Evolutionary conservation across 2,888 invertebrate genomes (phyloP), one percentile per base, ranked within the genome.

Genomic region (Halictus ligatus): DNA sequence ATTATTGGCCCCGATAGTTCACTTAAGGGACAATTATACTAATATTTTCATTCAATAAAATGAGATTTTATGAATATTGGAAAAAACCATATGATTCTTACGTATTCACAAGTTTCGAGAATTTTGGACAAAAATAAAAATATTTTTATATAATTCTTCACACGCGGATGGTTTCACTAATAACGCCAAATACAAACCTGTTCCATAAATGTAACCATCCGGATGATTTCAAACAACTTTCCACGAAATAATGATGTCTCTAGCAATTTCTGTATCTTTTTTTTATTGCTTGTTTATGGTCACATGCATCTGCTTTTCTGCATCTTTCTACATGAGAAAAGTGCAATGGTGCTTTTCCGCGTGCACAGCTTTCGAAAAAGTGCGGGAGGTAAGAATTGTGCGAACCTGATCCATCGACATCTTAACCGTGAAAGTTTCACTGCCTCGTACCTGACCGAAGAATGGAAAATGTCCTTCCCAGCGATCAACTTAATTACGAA

Each of bases 401-500:
- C 21, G 64, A 13, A 21, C 21, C 43, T 54, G 60, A 64, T 7
- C 43, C 12, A 21, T 21, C 2, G 46, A n/a, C 4, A 12, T 25
- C 18, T 13, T 50, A n/a, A 21, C 43, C 35, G 46, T 50, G 54
- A 7, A 80, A 75, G 71, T 29, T 50, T 18, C 8, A 18, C 40
- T 74, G 8, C 10, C 15, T 4, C 8, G 18, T 82, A 67, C 71
- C 69, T 81, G 83, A 8, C 0, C 72, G 75, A 58, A 85, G 78
- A 87, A 85, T 80, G 54, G 76, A 67, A 78, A 35, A n/a, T 64
- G 75, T 60, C 64, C 21, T 72, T 46, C 18, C 12, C 1, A 69
- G 60, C 76, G 76, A 87, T 83, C 80, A 72, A 79, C 77, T 81
- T 79, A 79, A 87, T 88, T 78, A 76, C 78, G 69, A 43, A 83